A percentile compares a stretch with the other conserved stretches of the same genome.
Conservation (phyloP, 1,140 invertebrate genomes). For the Phymastichus coffea region DNA sequence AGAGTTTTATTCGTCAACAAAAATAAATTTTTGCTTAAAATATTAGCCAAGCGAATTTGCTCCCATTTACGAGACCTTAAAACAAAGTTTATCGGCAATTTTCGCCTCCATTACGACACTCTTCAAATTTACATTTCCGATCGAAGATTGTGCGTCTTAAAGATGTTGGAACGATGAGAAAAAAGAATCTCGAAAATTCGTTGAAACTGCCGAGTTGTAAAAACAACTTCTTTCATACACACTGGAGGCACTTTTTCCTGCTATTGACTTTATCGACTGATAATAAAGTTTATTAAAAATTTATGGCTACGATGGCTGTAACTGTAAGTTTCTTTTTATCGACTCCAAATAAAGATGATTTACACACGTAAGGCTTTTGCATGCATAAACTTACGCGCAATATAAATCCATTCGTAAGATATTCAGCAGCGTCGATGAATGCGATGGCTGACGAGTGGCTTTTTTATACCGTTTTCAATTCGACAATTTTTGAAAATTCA, state of each 20-base stretch:
- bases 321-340: neutral
- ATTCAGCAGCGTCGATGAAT: conserved; percentile 14
- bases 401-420: neutral
- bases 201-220: conserved; percentile 3
- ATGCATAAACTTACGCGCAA: neutral
- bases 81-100: conserved; percentile 16
- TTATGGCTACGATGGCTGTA: no score
- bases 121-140: conserved; percentile 12
- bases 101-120: neutral
- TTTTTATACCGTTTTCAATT: conserved; percentile 1
- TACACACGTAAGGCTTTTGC: neutral
- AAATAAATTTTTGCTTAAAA: no score
- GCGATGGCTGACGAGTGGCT: neutral
- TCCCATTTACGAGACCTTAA: neutral
- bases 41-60: no score
- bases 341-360: neutral
- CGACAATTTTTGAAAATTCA: conserved; percentile 8
- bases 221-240: neutral
- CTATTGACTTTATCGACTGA: neutral
- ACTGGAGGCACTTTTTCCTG: neutral
- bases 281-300: conserved; percentile 13
- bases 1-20: no score
- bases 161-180: neutral
- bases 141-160: neutral
- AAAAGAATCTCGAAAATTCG: neutral